These are phyloP conservation scores for Dendrophyllia cribrosa DNA, from an alignment of 64 coral and sea anemone genomes.

Conservation along the genomic window DNA sequence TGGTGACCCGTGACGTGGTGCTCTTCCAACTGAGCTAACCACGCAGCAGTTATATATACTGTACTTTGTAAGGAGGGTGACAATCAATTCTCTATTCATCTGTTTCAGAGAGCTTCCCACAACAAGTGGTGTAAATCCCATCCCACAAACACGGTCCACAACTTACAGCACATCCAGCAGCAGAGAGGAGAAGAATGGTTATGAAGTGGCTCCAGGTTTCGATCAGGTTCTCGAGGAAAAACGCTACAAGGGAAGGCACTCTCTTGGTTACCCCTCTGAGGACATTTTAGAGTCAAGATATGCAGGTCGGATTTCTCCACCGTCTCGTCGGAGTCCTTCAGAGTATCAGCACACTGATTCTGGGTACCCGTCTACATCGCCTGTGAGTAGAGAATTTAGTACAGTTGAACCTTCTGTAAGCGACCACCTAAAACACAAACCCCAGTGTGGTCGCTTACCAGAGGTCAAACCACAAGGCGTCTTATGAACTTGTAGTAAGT, in stretches of 20 bases:
- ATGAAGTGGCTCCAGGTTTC: conserved; percentile 49
- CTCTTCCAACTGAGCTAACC: too few species aligned
- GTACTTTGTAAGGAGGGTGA: background rate
- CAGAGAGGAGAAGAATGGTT: conserved; percentile 55
- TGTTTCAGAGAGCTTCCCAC: conserved; percentile 76
- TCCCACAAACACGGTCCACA: conserved; percentile 26
- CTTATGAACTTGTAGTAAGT: too few species aligned
- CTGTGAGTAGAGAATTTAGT: conserved; percentile 45
- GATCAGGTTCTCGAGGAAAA: conserved; percentile 30
- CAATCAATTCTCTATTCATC: background rate
- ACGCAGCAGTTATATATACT: background rate
- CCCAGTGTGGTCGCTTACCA: too few species aligned
- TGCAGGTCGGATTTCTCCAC: conserved; percentile 30
- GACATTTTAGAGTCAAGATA: conserved; percentile 42
- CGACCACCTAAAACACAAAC: too few species aligned
- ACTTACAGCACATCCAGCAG: conserved; percentile 62
- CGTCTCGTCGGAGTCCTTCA: conserved; percentile 43
- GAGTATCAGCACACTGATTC: conserved; percentile 76
- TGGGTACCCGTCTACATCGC: conserved; percentile 76
- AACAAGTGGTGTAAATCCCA: conserved; percentile 51
- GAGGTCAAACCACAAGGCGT: too few species aligned
- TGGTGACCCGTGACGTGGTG: too few species aligned
- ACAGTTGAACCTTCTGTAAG: too few species aligned
- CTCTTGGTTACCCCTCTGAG: conserved; percentile 13
- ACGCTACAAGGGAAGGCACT: conserved; percentile 28